Conservation (phyloP, 1,140 invertebrate genomes). For the Bombus soroeensis region DNA sequence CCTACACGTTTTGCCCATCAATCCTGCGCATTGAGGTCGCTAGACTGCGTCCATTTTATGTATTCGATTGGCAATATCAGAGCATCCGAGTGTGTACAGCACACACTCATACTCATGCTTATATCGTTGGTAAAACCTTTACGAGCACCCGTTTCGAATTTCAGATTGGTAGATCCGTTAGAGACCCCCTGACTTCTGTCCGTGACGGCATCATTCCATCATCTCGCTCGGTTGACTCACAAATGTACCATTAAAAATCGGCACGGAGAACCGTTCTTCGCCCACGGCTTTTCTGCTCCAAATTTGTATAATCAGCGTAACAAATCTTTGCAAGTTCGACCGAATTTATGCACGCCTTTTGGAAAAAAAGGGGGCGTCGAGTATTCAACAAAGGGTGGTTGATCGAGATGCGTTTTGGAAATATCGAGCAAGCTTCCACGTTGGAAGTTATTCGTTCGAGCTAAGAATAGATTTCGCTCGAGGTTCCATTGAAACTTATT, state of each 20-base stretch:
- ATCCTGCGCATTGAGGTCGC: neutral
- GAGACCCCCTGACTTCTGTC: slow-evolving; percentile 54
- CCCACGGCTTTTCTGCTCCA: slow-evolving; percentile 46
- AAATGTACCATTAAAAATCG: slow-evolving; percentile 63
- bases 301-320: slow-evolving; percentile 67
- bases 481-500: too few relatives aligned
- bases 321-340: slow-evolving; percentile 53
- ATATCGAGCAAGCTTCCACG: too few relatives aligned
- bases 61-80: slow-evolving; percentile 10
- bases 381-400: neutral
- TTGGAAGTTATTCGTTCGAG: neutral
- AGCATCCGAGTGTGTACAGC: slow-evolving; percentile 13
- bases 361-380: neutral
- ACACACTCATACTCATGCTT: neutral
- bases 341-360: neutral
- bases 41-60: neutral
- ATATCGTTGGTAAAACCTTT: slow-evolving; percentile 6
- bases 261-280: slow-evolving; percentile 44
- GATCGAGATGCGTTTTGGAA: neutral
- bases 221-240: slow-evolving; percentile 66
- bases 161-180: slow-evolving; percentile 51
- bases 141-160: slow-evolving; percentile 63
- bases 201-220: slow-evolving; percentile 67
- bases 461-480: too few relatives aligned
- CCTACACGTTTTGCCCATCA: neutral